Base-by-base conservation (phyloP, 2,113 vertebrate species). In the Pachyramphus minor region DNA sequence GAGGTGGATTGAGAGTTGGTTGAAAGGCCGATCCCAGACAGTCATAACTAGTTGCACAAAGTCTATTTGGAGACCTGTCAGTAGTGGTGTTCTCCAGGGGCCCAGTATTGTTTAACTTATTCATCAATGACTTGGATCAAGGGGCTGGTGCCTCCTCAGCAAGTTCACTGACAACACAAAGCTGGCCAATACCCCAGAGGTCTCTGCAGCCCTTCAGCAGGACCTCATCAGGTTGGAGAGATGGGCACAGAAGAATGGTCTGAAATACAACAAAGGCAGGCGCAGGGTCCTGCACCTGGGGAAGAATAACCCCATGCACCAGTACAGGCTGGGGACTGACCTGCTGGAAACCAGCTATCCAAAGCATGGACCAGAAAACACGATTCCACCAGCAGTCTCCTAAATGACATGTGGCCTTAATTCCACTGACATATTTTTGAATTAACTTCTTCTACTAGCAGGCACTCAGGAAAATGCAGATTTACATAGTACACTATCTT, bases 391-490 rank as follows among this genome's bases (percentile, higher is more conserved):
- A 96, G 63, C 52, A 83, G 41, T 39, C 62, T 86, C 52, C 33
- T 44, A 62, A 89, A 88, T 88, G 93, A 95, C 78, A 93, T 44
- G 72, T 41, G 56, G 63, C 62, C 59, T 25, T 83, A 94, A 95
- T 41, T 66, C 58, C 63, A 90, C 75, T 81, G 84, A 79, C 82
- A 25, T 50, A 62, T 59, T 75, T 94, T 83, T 83, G 15, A 95
- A 91, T 88, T 74, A 80, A 85, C 90, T 93, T 45, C 33, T 69
- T 76, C 84, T 84, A 67, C 63, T 27, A 85, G 71, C 41, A 93
- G 79, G 68, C 78, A 83, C 39, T 71, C 30, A 16, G 78, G 63
- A 91, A 89, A 90, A 94, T 52, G 71, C 4, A 95, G 84, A 94
- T 96, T 94, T 90, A 77, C 80, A 89, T 1, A 87, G 39, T 55